phyloP scores from a whole-genome alignment of 2,888 invertebrate species.

The Parnassius apollo region DNA sequence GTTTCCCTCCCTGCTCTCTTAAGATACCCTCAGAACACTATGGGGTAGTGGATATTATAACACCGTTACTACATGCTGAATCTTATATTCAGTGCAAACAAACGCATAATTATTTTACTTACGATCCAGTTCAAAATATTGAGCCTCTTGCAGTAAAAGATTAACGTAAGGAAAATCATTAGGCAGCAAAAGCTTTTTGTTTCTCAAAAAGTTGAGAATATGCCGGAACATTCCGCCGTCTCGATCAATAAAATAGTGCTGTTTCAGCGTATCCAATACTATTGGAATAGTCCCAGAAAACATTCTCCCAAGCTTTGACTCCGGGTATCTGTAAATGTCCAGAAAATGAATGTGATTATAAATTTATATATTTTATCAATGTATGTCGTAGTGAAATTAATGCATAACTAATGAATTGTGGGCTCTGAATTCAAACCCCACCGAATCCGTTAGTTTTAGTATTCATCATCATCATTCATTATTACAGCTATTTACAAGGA shows the following conservation, averaged over 20 bases:
- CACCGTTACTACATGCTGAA: too few relatives aligned
- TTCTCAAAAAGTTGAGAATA: slow-evolving; percentile 97
- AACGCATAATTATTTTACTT: slow-evolving; percentile 59
- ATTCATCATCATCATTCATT: too few relatives aligned
- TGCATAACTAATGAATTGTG: too few relatives aligned
- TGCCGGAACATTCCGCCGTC: slow-evolving; percentile 99
- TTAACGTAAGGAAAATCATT: slow-evolving; percentile 93
- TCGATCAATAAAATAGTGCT: slow-evolving; percentile 99
- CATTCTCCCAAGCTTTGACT: slow-evolving; percentile 94
- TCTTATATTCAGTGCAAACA: too few relatives aligned
- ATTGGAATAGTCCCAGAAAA: slow-evolving; percentile 98
- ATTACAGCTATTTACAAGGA: too few relatives aligned
- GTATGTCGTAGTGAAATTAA: too few relatives aligned
- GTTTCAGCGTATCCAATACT: slow-evolving; percentile 96
- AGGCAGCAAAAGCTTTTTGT: slow-evolving; percentile 92
- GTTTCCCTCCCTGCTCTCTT: too few relatives aligned
- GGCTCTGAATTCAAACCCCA: too few relatives aligned
- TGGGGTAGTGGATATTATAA: too few relatives aligned
- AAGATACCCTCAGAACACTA: too few relatives aligned
- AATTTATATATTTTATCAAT: too few relatives aligned
- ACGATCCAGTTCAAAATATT: slow-evolving; percentile 94
- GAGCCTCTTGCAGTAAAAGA: slow-evolving; percentile 93
- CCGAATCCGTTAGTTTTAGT: too few relatives aligned
- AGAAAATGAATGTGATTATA: not conserved
- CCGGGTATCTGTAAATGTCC: slow-evolving; percentile 88